Evolutionary conservation across 2,113 vertebrate species (phyloP).

Genomic region (Megalops atlanticus): DNA sequence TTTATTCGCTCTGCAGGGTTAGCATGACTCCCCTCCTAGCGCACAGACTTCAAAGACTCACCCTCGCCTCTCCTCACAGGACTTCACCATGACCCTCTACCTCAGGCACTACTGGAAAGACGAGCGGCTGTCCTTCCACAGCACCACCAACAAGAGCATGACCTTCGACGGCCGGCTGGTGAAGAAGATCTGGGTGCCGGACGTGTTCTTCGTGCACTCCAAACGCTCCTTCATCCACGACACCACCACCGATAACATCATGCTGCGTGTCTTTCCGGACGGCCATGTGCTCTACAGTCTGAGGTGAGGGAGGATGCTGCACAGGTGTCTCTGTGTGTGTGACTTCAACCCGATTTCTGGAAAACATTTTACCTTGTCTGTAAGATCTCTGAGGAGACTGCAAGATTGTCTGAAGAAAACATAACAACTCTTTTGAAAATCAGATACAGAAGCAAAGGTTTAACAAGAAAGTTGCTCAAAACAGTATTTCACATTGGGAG

Average conservation of each 20-base stretch:
- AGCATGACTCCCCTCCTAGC: no score
- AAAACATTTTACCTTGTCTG: no score
- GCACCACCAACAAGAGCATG: constrained; percentile 93
- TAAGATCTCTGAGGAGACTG: no score
- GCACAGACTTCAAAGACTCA: no score
- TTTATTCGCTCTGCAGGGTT: no score
- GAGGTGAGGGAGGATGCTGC: constrained; percentile 69
- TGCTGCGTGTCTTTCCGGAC: constrained; percentile 91
- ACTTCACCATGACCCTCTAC: constrained; percentile 97
- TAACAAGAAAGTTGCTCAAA: no score
- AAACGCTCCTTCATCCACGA: constrained; percentile 94
- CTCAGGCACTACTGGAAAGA: constrained; percentile 97
- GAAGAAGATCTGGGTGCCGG: constrained; percentile 97
- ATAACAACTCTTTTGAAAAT: no score
- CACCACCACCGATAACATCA: constrained; percentile 95
- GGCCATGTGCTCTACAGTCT: constrained; percentile 95
- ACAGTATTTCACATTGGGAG: no score
- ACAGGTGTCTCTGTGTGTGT: not conserved
- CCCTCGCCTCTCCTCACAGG: constrained; percentile 62
- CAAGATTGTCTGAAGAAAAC: no score
- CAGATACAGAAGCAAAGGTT: no score
- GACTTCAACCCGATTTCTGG: not conserved
- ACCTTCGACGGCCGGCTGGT: constrained; percentile 91
- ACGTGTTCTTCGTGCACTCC: constrained; percentile 96
- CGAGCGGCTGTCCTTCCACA: constrained; percentile 86